Evolutionary conservation across 2,113 vertebrate species (phyloP).

Genomic region (Pipra filicauda): DNA sequence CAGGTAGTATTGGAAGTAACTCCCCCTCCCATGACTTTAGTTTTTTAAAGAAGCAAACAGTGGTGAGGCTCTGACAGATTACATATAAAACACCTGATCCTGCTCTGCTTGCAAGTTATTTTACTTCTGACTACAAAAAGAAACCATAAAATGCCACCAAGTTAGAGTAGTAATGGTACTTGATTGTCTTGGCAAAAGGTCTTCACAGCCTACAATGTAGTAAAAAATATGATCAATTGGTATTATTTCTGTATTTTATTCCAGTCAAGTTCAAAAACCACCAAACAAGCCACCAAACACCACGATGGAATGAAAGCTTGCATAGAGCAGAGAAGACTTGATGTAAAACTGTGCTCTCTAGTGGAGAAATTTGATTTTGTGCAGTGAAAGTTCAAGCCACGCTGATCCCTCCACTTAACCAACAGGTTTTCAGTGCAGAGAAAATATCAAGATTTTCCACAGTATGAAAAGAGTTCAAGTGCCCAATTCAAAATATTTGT

Average conservation of each 20-base stretch:
- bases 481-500: constrained; percentile 14
- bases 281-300: background rate
- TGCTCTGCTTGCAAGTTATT: background rate
- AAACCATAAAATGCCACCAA: background rate
- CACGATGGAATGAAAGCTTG: background rate
- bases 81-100: background rate
- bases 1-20: background rate
- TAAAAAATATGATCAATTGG: background rate
- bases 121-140: background rate
- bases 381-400: background rate
- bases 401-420: background rate
- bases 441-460: background rate
- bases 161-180: background rate
- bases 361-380: background rate
- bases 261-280: background rate
- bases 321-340: background rate
- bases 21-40: accelerated
- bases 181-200: background rate
- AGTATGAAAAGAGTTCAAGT: background rate
- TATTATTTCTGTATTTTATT: background rate
- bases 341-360: constrained; percentile 23
- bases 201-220: background rate
- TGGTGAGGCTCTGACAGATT: background rate
- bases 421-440: background rate
- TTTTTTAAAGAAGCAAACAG: background rate